Base-by-base conservation (phyloP, 2,888 invertebrate species). In the Ochropleura leucogaster region DNA sequence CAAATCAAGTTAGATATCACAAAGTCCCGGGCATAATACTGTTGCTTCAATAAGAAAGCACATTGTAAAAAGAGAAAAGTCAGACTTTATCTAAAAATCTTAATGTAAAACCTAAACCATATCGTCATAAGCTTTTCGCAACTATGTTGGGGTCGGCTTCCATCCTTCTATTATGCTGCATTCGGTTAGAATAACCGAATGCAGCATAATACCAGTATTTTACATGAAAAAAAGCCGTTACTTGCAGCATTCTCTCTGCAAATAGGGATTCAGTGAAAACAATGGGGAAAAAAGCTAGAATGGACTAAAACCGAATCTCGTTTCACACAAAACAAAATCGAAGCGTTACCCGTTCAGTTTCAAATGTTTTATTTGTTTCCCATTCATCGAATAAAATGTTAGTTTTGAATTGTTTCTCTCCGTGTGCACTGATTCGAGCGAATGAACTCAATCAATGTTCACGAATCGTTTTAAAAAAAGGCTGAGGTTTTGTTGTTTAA, bases 351-450 rank as follows among this genome's bases (percentile, higher is more conserved):
- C 42, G 18, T 64, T 67, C 55, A 65, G 57, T 67, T 69, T 55
- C n/a, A 49, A 68, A 59, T 55, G 30, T 74, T 68, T 64, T 51
- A 64, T 83, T 68, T 62, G 60, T 71, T 80, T 72, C 64, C 12
- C 18, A 44, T 69, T 51, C 55, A 59, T 59, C 66, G 59, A 75
- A 69, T 60, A 69, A 79, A 75, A 72, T 68, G 47, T 84, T 75
- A 68, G 79, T 85, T 77, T 59, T 63, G 10, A 75, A 65, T 62
- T 81, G 59, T 83, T 73, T 73, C 72, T 65, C 63, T 74, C 51
- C 65, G 68, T 20, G 62, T 77, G 74, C 70, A 67, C 63, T 74
- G 67, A 77, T 72, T 57, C 85, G 57, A 65, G 7, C 60, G 75
- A 79, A 44, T 71, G 68, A 14, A 68, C 72, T 79, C 72, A 62